phyloP scores from a whole-genome alignment of 2,888 invertebrate species.

The Thymelicus sylvestris region DNA sequence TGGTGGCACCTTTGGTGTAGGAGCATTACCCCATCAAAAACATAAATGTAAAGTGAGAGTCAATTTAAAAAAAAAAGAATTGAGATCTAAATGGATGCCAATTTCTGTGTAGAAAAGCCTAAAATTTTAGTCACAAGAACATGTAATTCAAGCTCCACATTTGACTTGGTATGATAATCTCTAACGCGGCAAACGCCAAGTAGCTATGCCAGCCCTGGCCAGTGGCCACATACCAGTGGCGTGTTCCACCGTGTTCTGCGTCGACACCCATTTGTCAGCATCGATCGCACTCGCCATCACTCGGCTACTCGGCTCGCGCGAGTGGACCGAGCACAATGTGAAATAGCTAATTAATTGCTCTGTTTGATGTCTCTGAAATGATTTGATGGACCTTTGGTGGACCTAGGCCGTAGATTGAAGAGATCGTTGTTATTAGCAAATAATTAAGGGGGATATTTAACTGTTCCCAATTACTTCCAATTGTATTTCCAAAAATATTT shows the following conservation, averaged over 20 bases:
- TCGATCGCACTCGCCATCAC: conserved; percentile 66
- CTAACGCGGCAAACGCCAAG: not conserved
- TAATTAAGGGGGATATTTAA: too few relatives aligned
- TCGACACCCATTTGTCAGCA: conserved; percentile 77
- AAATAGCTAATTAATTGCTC: conserved; percentile 43
- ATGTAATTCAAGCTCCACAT: too few relatives aligned
- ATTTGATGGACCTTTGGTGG: conserved; percentile 14
- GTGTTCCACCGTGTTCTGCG: conserved; percentile 49
- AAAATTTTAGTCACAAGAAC: too few relatives aligned
- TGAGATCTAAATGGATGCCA: too few relatives aligned
- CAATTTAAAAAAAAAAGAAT: too few relatives aligned
- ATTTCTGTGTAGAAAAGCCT: too few relatives aligned
- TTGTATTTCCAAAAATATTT: too few relatives aligned
- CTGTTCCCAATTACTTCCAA: too few relatives aligned
- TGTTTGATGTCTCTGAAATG: conserved; percentile 33
- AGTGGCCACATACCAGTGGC: conserved; percentile 65
- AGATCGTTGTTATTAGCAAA: not conserved
- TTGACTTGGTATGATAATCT: too few relatives aligned
- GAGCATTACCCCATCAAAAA: too few relatives aligned
- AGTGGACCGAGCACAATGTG: conserved; percentile 43
- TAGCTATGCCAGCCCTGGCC: conserved; percentile 46
- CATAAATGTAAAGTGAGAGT: too few relatives aligned
- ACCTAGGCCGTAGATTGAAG: not conserved
- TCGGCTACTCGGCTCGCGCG: conserved; percentile 50
- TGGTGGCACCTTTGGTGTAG: too few relatives aligned